Percentiles rank a stretch among this genome's conserved stretches.
Conservation (phyloP, 2,797 vertebrate species). For the Alectoris magna region DNA sequence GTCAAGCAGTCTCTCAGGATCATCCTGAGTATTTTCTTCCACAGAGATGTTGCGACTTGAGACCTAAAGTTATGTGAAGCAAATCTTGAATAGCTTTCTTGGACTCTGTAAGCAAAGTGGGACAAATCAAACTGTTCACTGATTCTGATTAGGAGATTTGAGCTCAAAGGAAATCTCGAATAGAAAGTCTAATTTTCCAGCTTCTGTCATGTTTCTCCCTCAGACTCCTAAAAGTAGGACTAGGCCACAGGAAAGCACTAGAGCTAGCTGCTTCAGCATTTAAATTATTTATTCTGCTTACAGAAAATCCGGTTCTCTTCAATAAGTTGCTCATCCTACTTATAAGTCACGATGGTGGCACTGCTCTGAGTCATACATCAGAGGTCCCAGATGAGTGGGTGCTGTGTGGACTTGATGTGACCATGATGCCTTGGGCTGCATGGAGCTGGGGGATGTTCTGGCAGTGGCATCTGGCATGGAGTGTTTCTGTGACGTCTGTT, state of each 20-base stretch:
- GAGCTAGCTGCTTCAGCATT: not conserved
- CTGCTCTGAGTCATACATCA: not conserved
- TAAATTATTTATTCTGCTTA: not conserved
- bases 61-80: not conserved
- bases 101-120: not conserved
- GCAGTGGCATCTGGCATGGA: not conserved
- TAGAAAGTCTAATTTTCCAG: not conserved
- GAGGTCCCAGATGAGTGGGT: not conserved
- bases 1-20: not conserved
- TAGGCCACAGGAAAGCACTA: not conserved
- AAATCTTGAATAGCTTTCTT: not conserved
- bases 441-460: accelerated
- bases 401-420: not conserved
- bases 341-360: not conserved
- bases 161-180: not conserved
- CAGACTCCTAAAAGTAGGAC: not conserved
- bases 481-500: not conserved
- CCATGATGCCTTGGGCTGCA: accelerated
- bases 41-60: not conserved
- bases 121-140: not conserved
- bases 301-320: not conserved
- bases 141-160: not conserved
- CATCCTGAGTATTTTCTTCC: not conserved
- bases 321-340: not conserved
- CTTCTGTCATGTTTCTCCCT: not conserved